These are phyloP conservation scores for Phenacoccus solenopsis DNA, from an alignment of 1,140 invertebrate species.

Conservation along the genomic window DNA sequence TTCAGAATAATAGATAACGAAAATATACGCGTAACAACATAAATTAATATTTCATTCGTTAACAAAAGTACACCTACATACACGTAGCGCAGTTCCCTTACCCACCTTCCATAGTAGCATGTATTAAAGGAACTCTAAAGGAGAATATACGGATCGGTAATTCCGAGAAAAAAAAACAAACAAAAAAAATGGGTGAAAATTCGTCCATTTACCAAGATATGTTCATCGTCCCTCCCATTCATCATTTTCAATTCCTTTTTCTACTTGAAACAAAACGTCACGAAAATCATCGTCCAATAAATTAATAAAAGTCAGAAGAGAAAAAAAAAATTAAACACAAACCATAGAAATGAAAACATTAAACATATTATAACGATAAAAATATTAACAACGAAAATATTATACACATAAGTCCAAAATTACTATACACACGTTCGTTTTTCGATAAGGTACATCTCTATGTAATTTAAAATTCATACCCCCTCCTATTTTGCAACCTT, in stretches of 20 bases:
- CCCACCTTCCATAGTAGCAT: background rate
- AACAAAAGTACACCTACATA: background rate
- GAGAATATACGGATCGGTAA: background rate
- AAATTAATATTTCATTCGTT: constrained; percentile 8
- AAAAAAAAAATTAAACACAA: background rate
- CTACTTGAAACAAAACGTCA: background rate
- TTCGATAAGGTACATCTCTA: background rate
- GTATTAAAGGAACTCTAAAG: background rate
- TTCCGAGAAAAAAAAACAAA: background rate
- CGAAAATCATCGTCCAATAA: background rate
- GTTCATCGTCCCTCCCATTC: background rate
- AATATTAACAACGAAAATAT: background rate
- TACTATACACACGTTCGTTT: background rate
- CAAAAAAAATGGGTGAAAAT: background rate
- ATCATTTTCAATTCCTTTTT: too few relatives aligned
- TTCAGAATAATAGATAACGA: background rate
- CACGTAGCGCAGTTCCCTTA: background rate
- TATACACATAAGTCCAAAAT: background rate
- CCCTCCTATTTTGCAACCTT: background rate
- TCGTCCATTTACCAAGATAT: background rate
- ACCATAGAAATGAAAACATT: background rate
- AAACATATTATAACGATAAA: background rate
- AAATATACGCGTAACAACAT: constrained; percentile 4
- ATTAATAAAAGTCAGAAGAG: background rate
- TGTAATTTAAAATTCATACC: background rate